Conservation (phyloP, 2,113 vertebrate species). For the Hydrochoerus hydrochaeris region DNA sequence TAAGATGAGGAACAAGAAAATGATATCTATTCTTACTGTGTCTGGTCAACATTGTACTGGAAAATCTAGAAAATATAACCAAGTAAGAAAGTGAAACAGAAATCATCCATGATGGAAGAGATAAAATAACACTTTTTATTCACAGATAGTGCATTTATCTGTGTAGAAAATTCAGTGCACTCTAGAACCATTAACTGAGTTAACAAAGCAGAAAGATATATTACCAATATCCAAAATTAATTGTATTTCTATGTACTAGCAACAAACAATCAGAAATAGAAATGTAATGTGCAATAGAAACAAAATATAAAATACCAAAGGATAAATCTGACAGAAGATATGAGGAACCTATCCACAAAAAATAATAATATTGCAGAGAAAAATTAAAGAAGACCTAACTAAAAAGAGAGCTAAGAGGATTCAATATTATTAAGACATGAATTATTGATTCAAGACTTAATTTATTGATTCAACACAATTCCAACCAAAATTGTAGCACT, state of each 20-base stretch:
- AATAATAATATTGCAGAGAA: not conserved
- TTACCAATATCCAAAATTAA: not conserved
- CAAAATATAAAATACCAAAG: not conserved
- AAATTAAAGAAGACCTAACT: not conserved
- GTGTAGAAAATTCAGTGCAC: not conserved
- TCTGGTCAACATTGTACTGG: not conserved
- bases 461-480: not conserved
- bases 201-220: not conserved
- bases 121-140: not conserved
- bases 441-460: not conserved
- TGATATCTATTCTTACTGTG: not conserved
- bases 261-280: not conserved
- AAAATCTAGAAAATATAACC: not conserved
- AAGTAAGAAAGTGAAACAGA: slow-evolving; percentile 29
- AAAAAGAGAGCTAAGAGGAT: not conserved
- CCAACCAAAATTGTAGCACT: not conserved
- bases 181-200: not conserved
- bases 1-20: not conserved
- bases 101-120: not conserved
- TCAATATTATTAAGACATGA: not conserved
- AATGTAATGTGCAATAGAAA: not conserved
- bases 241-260: not conserved
- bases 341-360: not conserved
- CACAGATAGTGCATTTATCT: not conserved
- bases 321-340: not conserved